Conservation (phyloP, 2,113 vertebrate genomes). For the Atlantisia rogersi region DNA sequence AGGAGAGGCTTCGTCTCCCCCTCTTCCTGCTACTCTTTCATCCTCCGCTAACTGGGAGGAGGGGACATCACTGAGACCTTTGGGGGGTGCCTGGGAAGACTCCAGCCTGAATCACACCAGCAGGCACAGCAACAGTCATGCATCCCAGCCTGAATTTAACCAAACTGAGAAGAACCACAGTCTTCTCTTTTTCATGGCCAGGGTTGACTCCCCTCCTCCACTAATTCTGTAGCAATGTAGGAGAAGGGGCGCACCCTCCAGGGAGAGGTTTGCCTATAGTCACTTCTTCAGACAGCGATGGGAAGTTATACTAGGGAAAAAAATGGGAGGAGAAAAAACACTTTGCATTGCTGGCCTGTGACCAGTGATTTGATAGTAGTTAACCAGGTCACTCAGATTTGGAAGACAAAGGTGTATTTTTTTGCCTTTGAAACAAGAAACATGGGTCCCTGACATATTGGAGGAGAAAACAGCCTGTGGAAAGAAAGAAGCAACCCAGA, state of each 20-base stretch:
- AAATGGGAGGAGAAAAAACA: not conserved
- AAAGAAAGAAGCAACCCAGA: not conserved
- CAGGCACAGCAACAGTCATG: not conserved
- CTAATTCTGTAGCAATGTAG: not conserved
- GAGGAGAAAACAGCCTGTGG: not conserved
- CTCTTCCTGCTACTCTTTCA: not conserved
- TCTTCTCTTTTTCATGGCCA: not conserved
- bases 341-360: not conserved
- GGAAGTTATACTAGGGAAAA: not conserved
- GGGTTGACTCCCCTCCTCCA: not conserved
- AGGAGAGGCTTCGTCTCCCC: not conserved
- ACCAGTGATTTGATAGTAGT: not conserved
- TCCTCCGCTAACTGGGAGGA: not conserved
- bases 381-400: not conserved
- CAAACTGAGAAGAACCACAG: not conserved
- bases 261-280: not conserved
- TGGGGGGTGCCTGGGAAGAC: not conserved
- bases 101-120: not conserved
- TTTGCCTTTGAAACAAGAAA: not conserved
- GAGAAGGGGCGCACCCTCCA: not conserved
- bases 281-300: not conserved
- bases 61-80: not conserved
- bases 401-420: not conserved
- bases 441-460: rapidly evolving
- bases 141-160: not conserved